phyloP scores from a whole-genome alignment of 2,888 invertebrate species.

The Geotrupes spiniger region DNA sequence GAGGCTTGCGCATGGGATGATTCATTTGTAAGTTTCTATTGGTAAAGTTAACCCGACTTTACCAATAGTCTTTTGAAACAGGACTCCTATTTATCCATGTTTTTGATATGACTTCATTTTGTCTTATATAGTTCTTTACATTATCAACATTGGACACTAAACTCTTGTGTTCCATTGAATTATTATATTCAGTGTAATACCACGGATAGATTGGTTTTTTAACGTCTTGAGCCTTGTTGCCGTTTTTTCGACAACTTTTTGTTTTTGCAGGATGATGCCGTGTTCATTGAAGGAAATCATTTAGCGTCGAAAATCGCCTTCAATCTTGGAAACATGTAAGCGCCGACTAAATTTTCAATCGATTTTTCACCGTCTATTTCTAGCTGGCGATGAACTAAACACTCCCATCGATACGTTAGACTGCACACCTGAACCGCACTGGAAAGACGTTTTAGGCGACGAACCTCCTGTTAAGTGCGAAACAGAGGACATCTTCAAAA shows the following conservation, averaged over 20 bases:
- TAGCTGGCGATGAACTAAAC: constrained; percentile 21
- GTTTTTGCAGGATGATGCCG: constrained; percentile 22
- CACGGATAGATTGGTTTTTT: too few species aligned
- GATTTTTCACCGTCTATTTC: constrained; percentile 9
- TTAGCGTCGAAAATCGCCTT: constrained; percentile 22
- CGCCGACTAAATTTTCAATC: not conserved
- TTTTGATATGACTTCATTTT: too few species aligned
- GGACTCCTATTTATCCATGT: too few species aligned
- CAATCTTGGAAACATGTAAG: constrained; percentile 8
- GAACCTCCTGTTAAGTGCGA: constrained; percentile 6
- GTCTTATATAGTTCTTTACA: too few species aligned
- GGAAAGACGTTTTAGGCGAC: constrained; percentile 16
- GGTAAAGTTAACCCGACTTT: too few species aligned
- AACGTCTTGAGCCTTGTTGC: too few species aligned
- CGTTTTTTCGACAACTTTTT: not conserved
- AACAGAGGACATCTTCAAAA: constrained; percentile 23
- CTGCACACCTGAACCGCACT: constrained; percentile 23
- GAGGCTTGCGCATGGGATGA: too few species aligned
- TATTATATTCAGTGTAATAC: too few species aligned
- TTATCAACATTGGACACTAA: too few species aligned
- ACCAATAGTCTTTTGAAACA: too few species aligned
- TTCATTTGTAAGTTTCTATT: too few species aligned
- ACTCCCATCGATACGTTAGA: constrained; percentile 24
- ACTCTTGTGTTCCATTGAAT: too few species aligned
- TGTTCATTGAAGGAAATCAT: constrained; percentile 23